A percentile compares a stretch with the other conserved stretches of the same genome.
These are phyloP conservation scores for Crossoptilon crossoptilon DNA, from an alignment of 2,797 vertebrate genomes.

Conservation along the genomic window DNA sequence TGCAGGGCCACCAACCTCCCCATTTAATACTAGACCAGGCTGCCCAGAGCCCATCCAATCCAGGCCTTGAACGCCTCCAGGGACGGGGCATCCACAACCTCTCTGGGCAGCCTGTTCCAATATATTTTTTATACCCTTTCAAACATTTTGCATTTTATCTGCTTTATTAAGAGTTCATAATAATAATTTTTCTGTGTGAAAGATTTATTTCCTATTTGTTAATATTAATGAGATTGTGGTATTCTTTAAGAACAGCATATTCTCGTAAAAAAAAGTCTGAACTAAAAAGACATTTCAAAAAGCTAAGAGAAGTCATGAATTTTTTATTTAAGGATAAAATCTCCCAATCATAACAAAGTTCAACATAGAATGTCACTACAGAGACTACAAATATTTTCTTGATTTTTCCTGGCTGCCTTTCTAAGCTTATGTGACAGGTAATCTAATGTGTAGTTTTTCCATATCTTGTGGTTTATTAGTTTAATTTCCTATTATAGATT, in stretches of 20 bases:
- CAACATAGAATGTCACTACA: not conserved
- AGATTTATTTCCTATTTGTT: not conserved
- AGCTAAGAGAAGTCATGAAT: conserved; percentile 10
- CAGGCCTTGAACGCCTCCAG: too few species aligned
- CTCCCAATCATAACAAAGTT: conserved; percentile 23
- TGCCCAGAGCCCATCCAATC: too few species aligned
- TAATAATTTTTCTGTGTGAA: not conserved
- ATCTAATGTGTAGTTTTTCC: not conserved
- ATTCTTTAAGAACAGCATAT: not conserved
- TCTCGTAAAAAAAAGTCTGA: not conserved
- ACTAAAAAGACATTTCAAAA: conserved; percentile 35
- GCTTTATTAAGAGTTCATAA: not conserved
- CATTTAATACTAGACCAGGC: too few species aligned
- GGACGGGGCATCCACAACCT: too few species aligned
- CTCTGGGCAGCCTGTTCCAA: too few species aligned
- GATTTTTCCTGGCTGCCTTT: conserved; percentile 31
- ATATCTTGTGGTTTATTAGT: not conserved
- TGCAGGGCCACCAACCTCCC: too few species aligned
- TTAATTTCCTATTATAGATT: not conserved
- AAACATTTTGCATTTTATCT: not conserved
- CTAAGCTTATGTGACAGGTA: not conserved
- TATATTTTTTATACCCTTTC: not conserved
- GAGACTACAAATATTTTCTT: conserved; percentile 46
- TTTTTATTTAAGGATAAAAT: conserved; percentile 51
- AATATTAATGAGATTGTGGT: not conserved